These are phyloP conservation scores for Eutrigla gurnardus DNA, from an alignment of 2,797 vertebrate genomes.

Conservation along the genomic window DNA sequence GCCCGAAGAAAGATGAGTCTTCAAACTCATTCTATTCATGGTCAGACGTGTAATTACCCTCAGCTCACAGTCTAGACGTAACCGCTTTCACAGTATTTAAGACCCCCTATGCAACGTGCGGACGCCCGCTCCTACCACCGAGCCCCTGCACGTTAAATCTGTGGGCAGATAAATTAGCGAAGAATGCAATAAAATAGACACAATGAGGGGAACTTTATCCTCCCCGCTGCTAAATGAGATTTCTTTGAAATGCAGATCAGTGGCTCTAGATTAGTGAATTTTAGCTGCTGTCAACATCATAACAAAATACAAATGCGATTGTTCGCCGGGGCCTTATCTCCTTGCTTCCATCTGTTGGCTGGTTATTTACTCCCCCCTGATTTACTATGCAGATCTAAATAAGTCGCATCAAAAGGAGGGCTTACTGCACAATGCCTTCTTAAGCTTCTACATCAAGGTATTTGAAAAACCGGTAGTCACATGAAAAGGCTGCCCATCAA, in stretches of 20 bases:
- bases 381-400: constrained; percentile 99
- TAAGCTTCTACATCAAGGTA: constrained; percentile 99
- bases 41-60: constrained; percentile 99
- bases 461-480: constrained; percentile 98
- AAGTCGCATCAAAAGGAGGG: constrained; percentile 99
- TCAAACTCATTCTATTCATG: constrained; percentile 95
- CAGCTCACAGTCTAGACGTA: constrained; percentile 98
- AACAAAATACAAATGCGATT: constrained; percentile 99
- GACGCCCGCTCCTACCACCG: constrained; percentile 84
- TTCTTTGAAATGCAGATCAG: constrained; percentile 99
- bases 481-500: constrained; percentile 98
- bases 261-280: constrained; percentile 99
- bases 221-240: constrained; percentile 99
- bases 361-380: constrained; percentile 99
- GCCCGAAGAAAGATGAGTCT: constrained; percentile 94
- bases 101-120: constrained; percentile 90
- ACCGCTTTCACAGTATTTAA: constrained; percentile 99
- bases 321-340: constrained; percentile 97
- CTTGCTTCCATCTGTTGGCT: constrained; percentile 99
- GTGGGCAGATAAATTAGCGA: constrained; percentile 99
- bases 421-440: constrained; percentile 99
- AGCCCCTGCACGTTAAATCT: constrained; percentile 92
- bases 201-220: constrained; percentile 99
- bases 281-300: constrained; percentile 99
- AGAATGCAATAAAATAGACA: constrained; percentile 98